These are phyloP conservation scores for Atrichornis clamosus DNA, from an alignment of 2,113 vertebrate genomes.

Conservation along the genomic window DNA sequence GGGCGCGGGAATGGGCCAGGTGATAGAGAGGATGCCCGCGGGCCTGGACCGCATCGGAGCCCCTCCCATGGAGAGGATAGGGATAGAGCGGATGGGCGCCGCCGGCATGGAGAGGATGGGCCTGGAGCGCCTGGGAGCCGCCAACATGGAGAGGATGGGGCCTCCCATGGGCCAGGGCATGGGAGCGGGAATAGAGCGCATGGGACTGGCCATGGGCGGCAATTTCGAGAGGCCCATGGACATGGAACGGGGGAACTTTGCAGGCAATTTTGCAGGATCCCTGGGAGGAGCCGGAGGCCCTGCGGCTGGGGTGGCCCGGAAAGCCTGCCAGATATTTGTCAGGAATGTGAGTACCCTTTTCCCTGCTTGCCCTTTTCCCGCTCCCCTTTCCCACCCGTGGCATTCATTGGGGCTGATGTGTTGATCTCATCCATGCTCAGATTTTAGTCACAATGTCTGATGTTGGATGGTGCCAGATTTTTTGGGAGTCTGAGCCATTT, in stretches of 20 bases:
- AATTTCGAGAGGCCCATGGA: slow-evolving; percentile 89
- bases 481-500: neutral
- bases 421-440: fast-evolving
- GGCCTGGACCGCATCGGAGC: slow-evolving; percentile 90
- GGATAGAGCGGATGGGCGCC: slow-evolving; percentile 88
- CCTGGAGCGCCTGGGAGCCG: slow-evolving; percentile 84
- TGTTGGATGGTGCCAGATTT: fast-evolving
- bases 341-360: slow-evolving; percentile 83
- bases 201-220: slow-evolving; percentile 85
- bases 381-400: neutral
- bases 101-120: slow-evolving; percentile 86
- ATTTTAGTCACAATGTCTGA: neutral
- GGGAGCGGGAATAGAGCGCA: slow-evolving; percentile 88
- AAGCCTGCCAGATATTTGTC: slow-evolving; percentile 98
- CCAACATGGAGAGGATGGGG: slow-evolving; percentile 87
- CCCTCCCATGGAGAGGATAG: slow-evolving; percentile 84
- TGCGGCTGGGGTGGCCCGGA: slow-evolving; percentile 83
- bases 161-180: slow-evolving; percentile 82
- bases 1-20: slow-evolving; percentile 85
- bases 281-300: slow-evolving; percentile 84
- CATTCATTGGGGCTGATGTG: fast-evolving
- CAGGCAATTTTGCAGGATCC: slow-evolving; percentile 84
- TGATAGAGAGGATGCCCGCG: slow-evolving; percentile 86
- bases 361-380: too few species aligned
- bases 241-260: slow-evolving; percentile 90